Evolutionary conservation across 2,888 invertebrate species (phyloP).

Genomic region (Lasius fuliginosus): DNA sequence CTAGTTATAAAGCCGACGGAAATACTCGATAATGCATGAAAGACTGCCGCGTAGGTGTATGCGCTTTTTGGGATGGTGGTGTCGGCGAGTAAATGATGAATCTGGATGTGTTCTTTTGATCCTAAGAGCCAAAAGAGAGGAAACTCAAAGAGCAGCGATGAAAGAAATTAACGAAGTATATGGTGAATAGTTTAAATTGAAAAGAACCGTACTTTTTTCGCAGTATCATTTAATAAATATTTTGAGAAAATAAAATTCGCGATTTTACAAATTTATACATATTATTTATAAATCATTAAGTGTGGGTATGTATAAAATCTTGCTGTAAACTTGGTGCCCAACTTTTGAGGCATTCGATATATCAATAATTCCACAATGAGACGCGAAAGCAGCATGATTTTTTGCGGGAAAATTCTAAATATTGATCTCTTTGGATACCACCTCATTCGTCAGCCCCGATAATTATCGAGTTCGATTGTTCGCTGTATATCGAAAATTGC

Average conservation of each 20-base stretch:
- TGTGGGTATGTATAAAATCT: background rate
- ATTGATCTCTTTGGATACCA: conserved; percentile 4
- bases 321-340: background rate
- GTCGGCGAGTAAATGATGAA: conserved; percentile 19
- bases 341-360: background rate
- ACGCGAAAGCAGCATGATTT: too few species aligned
- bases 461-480: conserved; percentile 17
- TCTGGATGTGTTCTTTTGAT: conserved; percentile 30
- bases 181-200: conserved; percentile 5
- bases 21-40: conserved; percentile 9
- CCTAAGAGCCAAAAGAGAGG: background rate
- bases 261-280: background rate
- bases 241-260: background rate
- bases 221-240: conserved; percentile 13
- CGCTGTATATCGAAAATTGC: background rate
- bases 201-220: background rate
- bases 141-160: conserved; percentile 2
- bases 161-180: conserved; percentile 43
- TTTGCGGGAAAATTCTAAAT: background rate
- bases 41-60: background rate
- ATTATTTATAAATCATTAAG: background rate
- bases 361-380: background rate
- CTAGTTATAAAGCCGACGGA: background rate
- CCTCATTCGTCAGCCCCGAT: background rate
- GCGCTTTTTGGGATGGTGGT: background rate